These are phyloP conservation scores for Luidia sarsii DNA, from an alignment of 53 echinoderm and acorn worm species.

Conservation along the genomic window DNA sequence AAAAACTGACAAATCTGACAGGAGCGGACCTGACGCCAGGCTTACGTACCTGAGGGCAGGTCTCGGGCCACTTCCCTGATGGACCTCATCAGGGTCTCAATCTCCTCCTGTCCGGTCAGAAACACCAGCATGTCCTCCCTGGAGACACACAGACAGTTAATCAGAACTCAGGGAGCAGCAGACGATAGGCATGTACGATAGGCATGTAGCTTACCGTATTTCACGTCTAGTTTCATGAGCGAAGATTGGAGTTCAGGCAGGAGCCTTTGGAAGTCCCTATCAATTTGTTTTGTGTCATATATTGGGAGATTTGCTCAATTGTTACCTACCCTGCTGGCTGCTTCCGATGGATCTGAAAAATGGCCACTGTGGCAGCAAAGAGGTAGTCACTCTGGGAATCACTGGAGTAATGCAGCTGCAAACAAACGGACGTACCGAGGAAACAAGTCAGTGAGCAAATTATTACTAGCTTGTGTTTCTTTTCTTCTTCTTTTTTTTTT, in stretches of 20 bases:
- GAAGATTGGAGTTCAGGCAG: too few relatives aligned
- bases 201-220: too few relatives aligned
- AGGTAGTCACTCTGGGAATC: constrained; percentile 85
- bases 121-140: constrained; percentile 98
- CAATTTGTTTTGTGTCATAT: neutral
- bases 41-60: constrained; percentile 73
- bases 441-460: too few relatives aligned
- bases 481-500: too few relatives aligned
- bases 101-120: constrained; percentile 97
- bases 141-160: neutral
- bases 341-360: constrained; percentile 97
- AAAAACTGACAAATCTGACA: too few relatives aligned
- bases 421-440: neutral
- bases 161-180: neutral
- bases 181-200: too few relatives aligned
- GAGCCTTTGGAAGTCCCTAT: too few relatives aligned
- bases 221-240: too few relatives aligned
- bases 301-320: neutral
- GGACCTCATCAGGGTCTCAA: constrained; percentile 84
- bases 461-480: too few relatives aligned
- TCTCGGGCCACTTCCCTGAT: constrained; percentile 84
- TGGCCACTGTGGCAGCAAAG: constrained; percentile 82
- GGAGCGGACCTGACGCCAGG: too few relatives aligned
- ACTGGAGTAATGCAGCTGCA: constrained; percentile 80
- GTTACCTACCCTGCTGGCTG: constrained; percentile 85